These are phyloP conservation scores for Paralvinella palmiformis DNA, from an alignment of 1,140 invertebrate species.

Conservation along the genomic window DNA sequence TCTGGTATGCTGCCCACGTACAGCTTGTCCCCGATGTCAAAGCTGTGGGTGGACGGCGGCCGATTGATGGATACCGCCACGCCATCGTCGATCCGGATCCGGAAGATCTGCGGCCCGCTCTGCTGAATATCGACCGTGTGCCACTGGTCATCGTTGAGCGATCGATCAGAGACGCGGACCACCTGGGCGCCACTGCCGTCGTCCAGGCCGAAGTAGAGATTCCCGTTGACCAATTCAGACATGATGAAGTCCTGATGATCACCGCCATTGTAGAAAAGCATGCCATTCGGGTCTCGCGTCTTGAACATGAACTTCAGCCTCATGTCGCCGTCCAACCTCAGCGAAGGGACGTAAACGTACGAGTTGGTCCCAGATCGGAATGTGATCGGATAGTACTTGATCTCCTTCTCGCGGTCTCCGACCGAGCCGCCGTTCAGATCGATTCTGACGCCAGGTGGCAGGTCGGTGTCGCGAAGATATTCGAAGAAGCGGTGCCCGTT, in stretches of 20 bases:
- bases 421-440: no score
- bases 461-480: background rate
- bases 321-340: conserved; percentile 22
- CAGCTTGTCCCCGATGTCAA: conserved; percentile 85
- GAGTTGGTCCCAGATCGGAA: conserved; percentile 24
- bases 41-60: conserved; percentile 57
- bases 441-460: background rate
- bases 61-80: conserved; percentile 84
- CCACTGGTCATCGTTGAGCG: conserved; percentile 88
- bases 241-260: conserved; percentile 85
- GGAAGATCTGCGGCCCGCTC: conserved; percentile 63
- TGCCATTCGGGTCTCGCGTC: conserved; percentile 63
- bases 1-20: conserved; percentile 83
- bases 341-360: conserved; percentile 27
- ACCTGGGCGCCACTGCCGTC: conserved; percentile 63
- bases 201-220: conserved; percentile 79
- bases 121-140: conserved; percentile 80
- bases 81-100: conserved; percentile 38
- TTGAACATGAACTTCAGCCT: conserved; percentile 40
- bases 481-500: conserved; percentile 29
- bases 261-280: conserved; percentile 88
- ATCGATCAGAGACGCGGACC: conserved; percentile 56
- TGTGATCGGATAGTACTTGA: conserved; percentile 31
- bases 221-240: conserved; percentile 69
- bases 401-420: background rate